Base-by-base conservation (phyloP, 2,797 vertebrate genomes). In the Spinus olivaceus region DNA sequence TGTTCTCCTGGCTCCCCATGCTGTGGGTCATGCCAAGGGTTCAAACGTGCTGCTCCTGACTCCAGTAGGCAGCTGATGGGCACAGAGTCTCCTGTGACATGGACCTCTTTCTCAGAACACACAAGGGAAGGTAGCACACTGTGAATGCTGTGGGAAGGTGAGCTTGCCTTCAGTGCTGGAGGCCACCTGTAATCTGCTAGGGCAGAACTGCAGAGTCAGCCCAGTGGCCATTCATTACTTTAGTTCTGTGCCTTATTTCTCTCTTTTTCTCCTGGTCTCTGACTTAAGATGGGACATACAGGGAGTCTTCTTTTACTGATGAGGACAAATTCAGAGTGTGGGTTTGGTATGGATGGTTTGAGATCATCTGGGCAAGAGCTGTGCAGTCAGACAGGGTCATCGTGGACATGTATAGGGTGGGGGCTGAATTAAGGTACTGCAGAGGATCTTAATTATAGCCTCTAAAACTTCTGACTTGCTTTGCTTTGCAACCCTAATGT, bases 391-490 rank as follows among this genome's bases (percentile, higher is more conserved):
- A 49, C 35, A 19, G 19, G 11, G 30, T 49, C 24, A 16, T 33
- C 27, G 22, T 27, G 54, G 59, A 69, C 8, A 14, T 17, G 17
- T 44, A 9, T 16, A 33, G 28, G 25, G 19, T 46, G 15, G 27
- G 35, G 30, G 4, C 17, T 51, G 23, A 71, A 81, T 61, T 54
- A 86, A 81, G 30, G 14, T 18, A n/a, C 27, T 25, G 4, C 17
- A 67, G 59, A 72, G 6, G 28, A 37, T 69, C 70, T 86, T 70
- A 76, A 56, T 90, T 76, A 67, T 3, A 14, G 30, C 24, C 24
- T 6, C 41, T 39, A 69, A 39, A 87, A 80, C n/a, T 94, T 85
- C 21, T 8, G 39, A 83, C 33, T 71, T 69, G n/a, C 54, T 92
- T 84, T 39, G 12, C 33, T 92, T 67, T 92, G 33, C 27, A 54